Conservation (phyloP, 2,113 vertebrate species). For the Casuarius casuarius region DNA sequence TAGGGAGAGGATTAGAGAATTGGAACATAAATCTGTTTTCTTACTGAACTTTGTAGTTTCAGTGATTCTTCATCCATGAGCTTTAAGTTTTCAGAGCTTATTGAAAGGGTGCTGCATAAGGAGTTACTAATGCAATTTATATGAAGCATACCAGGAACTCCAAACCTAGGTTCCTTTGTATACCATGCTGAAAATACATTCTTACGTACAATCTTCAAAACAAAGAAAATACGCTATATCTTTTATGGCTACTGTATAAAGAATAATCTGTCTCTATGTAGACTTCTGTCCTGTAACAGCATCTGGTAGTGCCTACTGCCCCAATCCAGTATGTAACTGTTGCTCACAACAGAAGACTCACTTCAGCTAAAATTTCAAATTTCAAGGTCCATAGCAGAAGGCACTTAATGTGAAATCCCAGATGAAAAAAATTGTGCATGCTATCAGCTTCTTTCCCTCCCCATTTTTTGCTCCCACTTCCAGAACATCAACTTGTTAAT, state of each 20-base stretch:
- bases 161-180: neutral
- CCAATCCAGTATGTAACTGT: neutral
- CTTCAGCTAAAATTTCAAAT: neutral
- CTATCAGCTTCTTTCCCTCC: neutral
- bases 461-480: neutral
- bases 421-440: neutral
- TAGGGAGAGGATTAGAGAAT: conserved; percentile 1
- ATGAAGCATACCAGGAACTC: neutral
- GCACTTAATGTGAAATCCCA: neutral
- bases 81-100: conserved; percentile 22
- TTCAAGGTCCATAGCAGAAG: neutral
- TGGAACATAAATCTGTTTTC: neutral
- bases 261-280: neutral
- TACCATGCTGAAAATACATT: neutral
- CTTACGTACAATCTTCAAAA: neutral
- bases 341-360: neutral
- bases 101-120: neutral
- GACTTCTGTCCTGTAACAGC: neutral
- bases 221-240: neutral
- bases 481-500: neutral
- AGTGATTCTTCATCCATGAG: neutral
- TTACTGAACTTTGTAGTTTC: neutral
- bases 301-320: neutral
- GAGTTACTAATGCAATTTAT: neutral
- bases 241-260: conserved; percentile 9